phyloP scores from a whole-genome alignment of 2,113 vertebrate genomes.

The Perca schrenkii region DNA sequence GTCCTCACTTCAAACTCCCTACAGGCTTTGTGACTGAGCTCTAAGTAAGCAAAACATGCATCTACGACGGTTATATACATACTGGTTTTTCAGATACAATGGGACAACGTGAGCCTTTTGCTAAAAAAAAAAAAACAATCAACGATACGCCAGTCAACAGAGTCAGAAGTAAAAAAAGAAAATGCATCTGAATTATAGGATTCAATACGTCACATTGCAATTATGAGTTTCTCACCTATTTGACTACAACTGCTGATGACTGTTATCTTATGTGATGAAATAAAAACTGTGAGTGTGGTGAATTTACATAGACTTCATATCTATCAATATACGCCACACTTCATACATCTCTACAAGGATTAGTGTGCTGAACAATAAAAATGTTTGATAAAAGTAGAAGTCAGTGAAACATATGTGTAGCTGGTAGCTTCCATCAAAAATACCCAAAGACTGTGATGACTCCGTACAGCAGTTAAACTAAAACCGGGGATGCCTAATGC shows the following conservation, averaged over 20 bases:
- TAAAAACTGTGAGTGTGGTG: neutral
- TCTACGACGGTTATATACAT: neutral
- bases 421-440: neutral
- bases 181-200: neutral
- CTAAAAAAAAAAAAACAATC: neutral
- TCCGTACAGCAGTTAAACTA: neutral
- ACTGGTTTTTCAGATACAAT: neutral
- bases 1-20: slow-evolving; percentile 41
- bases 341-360: neutral
- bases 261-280: neutral
- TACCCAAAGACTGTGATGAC: too few species aligned
- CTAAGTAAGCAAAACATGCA: slow-evolving; percentile 34
- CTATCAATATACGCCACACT: neutral
- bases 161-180: neutral
- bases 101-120: neutral
- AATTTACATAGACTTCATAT: neutral
- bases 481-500: neutral
- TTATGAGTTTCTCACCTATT: neutral
- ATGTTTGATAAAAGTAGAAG: neutral
- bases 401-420: neutral
- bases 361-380: neutral
- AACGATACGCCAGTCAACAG: neutral
- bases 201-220: neutral
- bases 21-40: slow-evolving; percentile 49
- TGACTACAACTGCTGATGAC: neutral